phyloP scores from a whole-genome alignment of 2,888 invertebrate genomes.

The Stramonita haemastoma region DNA sequence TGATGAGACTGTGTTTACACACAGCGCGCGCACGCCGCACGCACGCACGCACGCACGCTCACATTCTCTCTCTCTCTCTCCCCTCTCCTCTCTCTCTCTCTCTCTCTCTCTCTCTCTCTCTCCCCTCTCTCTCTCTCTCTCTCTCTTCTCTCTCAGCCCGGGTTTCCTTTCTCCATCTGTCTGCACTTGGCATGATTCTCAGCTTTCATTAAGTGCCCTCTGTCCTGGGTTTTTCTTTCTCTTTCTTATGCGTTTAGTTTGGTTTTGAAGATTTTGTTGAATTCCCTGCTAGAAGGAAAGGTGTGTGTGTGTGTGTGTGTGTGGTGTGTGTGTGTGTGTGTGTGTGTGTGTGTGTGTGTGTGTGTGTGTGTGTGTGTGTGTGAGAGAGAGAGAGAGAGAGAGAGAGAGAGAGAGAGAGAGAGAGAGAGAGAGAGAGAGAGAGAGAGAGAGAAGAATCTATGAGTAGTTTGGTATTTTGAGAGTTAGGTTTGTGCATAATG shows the following conservation, averaged over 20 bases:
- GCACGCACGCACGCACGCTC: too few species aligned
- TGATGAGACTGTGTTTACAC: too few species aligned
- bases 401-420: neutral
- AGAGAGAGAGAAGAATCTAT: neutral
- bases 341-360: neutral
- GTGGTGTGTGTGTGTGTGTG: neutral
- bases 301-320: neutral
- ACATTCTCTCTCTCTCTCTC: neutral
- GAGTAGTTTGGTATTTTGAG: neutral
- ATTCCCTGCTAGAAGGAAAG: too few species aligned
- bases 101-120: neutral
- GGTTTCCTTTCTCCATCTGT: neutral
- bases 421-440: neutral
- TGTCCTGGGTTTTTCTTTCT: too few species aligned
- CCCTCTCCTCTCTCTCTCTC: neutral
- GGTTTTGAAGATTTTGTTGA: too few species aligned
- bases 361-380: conserved; percentile 1
- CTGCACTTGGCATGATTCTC: too few species aligned
- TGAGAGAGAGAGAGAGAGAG: conserved; percentile 1
- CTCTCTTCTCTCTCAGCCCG: neutral
- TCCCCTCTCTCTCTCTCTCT: neutral
- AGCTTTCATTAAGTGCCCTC: too few species aligned
- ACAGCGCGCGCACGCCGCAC: neutral
- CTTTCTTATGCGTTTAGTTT: too few species aligned
- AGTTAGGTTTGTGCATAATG: too few species aligned